phyloP scores from a whole-genome alignment of 2,888 invertebrate genomes.

The Drosophila rellima region DNA sequence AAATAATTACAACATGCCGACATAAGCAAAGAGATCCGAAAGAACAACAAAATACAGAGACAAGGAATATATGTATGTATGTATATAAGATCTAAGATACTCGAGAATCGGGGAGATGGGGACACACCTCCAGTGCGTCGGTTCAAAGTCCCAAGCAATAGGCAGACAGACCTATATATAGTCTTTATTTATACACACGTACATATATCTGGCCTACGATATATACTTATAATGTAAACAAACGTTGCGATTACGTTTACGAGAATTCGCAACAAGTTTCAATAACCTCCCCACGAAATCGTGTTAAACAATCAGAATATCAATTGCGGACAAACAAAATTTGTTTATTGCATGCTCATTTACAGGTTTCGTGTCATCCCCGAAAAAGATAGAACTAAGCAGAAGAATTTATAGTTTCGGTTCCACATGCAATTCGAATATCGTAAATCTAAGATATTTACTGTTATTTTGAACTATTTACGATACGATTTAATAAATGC shows the following conservation, averaged over 20 bases:
- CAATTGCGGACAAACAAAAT: conserved; percentile 51
- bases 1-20: conserved; percentile 20
- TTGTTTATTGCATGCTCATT: conserved; percentile 28
- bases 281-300: conserved; percentile 62
- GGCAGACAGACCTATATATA: conserved; percentile 26
- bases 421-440: conserved; percentile 4
- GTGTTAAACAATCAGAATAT: conserved; percentile 46
- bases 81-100: conserved; percentile 29
- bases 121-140: conserved; percentile 45
- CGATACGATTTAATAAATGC: conserved; percentile 29
- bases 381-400: neutral
- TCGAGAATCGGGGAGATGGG: conserved; percentile 6
- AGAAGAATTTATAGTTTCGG: neutral
- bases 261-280: conserved; percentile 73
- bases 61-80: conserved; percentile 3
- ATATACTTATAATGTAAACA: conserved; percentile 70
- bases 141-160: conserved; percentile 57
- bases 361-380: conserved; percentile 23
- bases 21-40: conserved; percentile 34
- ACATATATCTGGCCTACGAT: conserved; percentile 46
- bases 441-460: conserved; percentile 32
- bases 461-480: conserved; percentile 38
- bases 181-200: conserved; percentile 33
- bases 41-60: conserved; percentile 48
- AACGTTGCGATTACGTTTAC: conserved; percentile 45